phyloP scores from a whole-genome alignment of 2,888 invertebrate species.

The Geophilus truncorum region DNA sequence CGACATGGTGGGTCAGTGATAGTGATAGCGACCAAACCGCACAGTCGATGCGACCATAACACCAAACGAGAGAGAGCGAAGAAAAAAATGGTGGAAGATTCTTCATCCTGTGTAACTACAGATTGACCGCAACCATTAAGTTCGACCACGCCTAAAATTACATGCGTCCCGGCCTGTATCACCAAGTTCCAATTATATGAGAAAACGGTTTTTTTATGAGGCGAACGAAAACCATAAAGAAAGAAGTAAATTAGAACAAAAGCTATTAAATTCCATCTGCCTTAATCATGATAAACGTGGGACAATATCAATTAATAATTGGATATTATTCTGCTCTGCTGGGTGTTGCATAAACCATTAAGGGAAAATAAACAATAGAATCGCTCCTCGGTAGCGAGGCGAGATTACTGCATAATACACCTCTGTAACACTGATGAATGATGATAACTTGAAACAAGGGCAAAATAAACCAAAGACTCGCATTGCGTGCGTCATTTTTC shows the following conservation, averaged over 20 bases:
- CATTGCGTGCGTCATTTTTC: no score
- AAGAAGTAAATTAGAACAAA: neutral
- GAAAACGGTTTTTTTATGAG: neutral
- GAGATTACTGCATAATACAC: no score
- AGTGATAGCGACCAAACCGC: conserved; percentile 15
- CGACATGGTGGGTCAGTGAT: neutral
- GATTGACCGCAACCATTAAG: neutral
- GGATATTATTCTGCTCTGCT: neutral
- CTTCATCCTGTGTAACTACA: neutral
- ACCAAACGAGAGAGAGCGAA: neutral
- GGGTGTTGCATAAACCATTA: neutral
- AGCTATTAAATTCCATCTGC: neutral
- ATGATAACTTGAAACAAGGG: no score
- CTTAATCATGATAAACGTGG: neutral
- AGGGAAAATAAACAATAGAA: neutral
- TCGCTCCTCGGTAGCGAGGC: no score
- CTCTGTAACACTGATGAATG: no score
- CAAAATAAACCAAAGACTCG: no score
- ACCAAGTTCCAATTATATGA: neutral
- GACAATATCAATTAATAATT: neutral
- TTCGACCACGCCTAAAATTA: neutral
- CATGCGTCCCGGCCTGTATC: neutral
- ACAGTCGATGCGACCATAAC: neutral
- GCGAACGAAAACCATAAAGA: neutral
- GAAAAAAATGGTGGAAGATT: neutral